phyloP scores from a whole-genome alignment of 2,797 vertebrate species.

The Poecilia wingei region DNA sequence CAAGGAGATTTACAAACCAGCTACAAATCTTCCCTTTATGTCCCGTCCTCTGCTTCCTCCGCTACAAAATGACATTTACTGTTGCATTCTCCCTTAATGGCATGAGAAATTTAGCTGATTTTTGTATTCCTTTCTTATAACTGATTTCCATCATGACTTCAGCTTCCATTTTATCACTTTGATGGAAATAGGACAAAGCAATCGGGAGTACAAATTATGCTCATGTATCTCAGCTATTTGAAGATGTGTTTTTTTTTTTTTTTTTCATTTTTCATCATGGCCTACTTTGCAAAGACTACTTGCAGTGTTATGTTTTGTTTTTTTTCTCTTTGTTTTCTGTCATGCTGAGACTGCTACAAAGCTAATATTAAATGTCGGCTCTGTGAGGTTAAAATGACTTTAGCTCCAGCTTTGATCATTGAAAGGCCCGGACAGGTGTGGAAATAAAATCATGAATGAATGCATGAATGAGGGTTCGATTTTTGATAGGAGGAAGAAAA shows the following conservation, averaged over 20 bases:
- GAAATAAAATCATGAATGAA: conserved; percentile 59
- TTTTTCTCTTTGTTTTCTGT: background rate
- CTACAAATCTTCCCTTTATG: background rate
- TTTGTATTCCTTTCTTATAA: conserved; percentile 28
- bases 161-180: conserved; percentile 20
- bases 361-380: background rate
- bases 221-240: conserved; percentile 45
- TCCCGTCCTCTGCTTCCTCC: background rate
- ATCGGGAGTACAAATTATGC: conserved; percentile 46
- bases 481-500: conserved; percentile 52
- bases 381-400: conserved; percentile 9
- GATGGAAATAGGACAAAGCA: conserved; percentile 36
- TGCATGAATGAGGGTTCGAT: conserved; percentile 50
- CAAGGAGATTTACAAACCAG: background rate
- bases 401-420: conserved; percentile 23
- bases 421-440: conserved; percentile 24
- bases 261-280: conserved; percentile 19
- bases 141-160: conserved; percentile 25
- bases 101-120: background rate
- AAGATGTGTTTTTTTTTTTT: conserved; percentile 35
- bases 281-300: conserved; percentile 45
- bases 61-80: background rate
- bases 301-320: conserved; percentile 15
- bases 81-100: background rate
- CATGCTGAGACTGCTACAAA: conserved; percentile 23